Conservation (phyloP, 92 coral and sea anemone genomes). For the Palythoa grandis region DNA sequence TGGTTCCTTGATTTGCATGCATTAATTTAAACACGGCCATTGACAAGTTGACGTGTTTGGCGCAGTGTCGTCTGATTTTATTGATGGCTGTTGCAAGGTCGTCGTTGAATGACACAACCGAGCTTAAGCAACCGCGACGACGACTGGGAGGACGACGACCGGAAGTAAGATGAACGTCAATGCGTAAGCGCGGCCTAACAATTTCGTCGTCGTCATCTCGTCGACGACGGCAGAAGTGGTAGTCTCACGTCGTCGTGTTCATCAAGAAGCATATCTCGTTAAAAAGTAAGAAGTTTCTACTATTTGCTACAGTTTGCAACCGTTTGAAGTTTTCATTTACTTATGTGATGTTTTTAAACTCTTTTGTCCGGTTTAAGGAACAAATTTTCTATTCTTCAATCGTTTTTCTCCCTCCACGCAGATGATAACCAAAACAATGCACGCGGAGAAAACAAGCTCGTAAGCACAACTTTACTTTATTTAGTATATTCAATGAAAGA, state of each 20-base stretch:
- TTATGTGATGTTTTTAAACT: background rate
- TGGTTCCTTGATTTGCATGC: too few species aligned
- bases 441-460: conserved; percentile 17
- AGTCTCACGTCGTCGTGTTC: conserved; percentile 45
- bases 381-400: conserved; percentile 2
- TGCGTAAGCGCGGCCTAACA: conserved; percentile 44
- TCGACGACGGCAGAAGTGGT: conserved; percentile 32
- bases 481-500: conserved; percentile 4
- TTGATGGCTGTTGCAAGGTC: too few species aligned
- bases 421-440: conserved; percentile 7
- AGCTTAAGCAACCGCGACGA: conserved; percentile 36
- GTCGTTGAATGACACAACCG: too few species aligned
- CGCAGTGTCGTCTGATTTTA: too few species aligned
- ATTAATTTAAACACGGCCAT: too few species aligned
- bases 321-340: conserved; percentile 9
- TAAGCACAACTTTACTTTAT: conserved; percentile 8
- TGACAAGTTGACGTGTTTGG: too few species aligned
- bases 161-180: conserved; percentile 15
- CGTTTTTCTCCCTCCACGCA: conserved; percentile 1
- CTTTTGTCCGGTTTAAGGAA: conserved; percentile 2
- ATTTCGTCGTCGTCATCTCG: conserved; percentile 35
- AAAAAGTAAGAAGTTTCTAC: background rate
- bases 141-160: conserved; percentile 22
- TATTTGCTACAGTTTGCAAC: conserved; percentile 5
- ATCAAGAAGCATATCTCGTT: conserved; percentile 6